These are phyloP conservation scores for Pocota personata DNA, from an alignment of 2,888 invertebrate species.

Conservation along the genomic window DNA sequence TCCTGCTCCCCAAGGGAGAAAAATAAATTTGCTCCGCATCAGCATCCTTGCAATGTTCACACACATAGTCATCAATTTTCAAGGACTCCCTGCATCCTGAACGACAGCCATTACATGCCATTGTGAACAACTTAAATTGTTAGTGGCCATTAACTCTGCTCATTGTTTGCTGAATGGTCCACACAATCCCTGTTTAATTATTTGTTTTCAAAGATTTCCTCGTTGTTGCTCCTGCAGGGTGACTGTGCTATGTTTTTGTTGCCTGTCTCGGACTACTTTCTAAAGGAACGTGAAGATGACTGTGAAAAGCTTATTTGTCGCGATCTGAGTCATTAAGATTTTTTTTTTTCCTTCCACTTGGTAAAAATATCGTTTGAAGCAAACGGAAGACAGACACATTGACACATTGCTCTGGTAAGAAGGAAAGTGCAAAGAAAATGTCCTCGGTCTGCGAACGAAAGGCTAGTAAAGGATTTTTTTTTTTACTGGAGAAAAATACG, in stretches of 20 bases:
- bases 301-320: conserved; percentile 69
- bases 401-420: conserved; percentile 34
- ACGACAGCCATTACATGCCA: conserved; percentile 46
- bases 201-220: conserved; percentile 62
- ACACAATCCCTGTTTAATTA: conserved; percentile 64
- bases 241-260: conserved; percentile 9
- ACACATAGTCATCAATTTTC: conserved; percentile 71
- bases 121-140: conserved; percentile 61
- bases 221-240: neutral
- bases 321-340: conserved; percentile 56
- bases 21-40: conserved; percentile 14
- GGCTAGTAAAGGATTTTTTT: conserved; percentile 10
- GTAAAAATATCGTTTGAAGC: conserved; percentile 5
- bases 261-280: conserved; percentile 10
- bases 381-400: conserved; percentile 42
- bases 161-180: conserved; percentile 32
- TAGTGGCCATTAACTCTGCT: conserved; percentile 60
- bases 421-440: conserved; percentile 45
- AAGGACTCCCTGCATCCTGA: conserved; percentile 38
- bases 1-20: conserved; percentile 30
- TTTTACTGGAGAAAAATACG: conserved; percentile 31
- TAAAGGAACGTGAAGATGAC: conserved; percentile 37
- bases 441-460: conserved; percentile 6
- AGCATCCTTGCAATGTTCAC: conserved; percentile 43
- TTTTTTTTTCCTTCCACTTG: conserved; percentile 12